Evolutionary conservation across 2,797 vertebrate species (phyloP).

Genomic region (Takifugu ocellatus): DNA sequence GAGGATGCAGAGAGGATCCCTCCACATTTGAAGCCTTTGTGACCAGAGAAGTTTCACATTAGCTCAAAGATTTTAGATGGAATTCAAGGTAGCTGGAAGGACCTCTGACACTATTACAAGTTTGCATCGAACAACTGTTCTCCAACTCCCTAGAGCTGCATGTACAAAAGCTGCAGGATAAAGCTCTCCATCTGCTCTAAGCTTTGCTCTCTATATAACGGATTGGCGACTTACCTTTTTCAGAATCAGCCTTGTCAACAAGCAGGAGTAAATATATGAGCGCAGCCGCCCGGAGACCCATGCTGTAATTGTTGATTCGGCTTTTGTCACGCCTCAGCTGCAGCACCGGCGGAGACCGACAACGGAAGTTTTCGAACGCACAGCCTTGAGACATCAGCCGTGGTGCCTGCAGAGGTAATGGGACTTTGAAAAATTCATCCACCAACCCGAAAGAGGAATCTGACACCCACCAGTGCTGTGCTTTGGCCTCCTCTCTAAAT

Average conservation of each 20-base stretch:
- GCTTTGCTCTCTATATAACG: constrained; percentile 52
- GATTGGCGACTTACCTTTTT: constrained; percentile 83
- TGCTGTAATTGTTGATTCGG: constrained; percentile 63
- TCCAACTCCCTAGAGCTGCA: constrained; percentile 9
- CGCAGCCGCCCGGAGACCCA: constrained; percentile 63
- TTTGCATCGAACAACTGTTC: constrained; percentile 45
- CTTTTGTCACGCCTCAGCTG: constrained; percentile 56
- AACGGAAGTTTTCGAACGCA: constrained; percentile 45
- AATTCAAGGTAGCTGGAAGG: constrained; percentile 14
- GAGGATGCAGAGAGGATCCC: constrained; percentile 89
- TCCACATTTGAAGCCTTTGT: constrained; percentile 94
- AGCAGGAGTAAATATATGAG: constrained; percentile 72
- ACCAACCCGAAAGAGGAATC: constrained; percentile 82
- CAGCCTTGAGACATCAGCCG: constrained; percentile 66
- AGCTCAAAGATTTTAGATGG: constrained; percentile 11
- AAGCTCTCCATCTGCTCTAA: constrained; percentile 37
- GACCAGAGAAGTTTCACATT: constrained; percentile 15
- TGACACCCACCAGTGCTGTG: constrained; percentile 68
- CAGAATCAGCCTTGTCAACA: constrained; percentile 67
- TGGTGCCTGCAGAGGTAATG: constrained; percentile 76
- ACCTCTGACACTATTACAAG: constrained; percentile 33
- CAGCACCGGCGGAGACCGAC: constrained; percentile 37
- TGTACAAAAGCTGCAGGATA: constrained; percentile 31
- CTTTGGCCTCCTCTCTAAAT: constrained; percentile 80
- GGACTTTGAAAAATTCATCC: constrained; percentile 86